Base-by-base conservation (phyloP, 1,140 invertebrate genomes). In the Sesamia nonagrioides region DNA sequence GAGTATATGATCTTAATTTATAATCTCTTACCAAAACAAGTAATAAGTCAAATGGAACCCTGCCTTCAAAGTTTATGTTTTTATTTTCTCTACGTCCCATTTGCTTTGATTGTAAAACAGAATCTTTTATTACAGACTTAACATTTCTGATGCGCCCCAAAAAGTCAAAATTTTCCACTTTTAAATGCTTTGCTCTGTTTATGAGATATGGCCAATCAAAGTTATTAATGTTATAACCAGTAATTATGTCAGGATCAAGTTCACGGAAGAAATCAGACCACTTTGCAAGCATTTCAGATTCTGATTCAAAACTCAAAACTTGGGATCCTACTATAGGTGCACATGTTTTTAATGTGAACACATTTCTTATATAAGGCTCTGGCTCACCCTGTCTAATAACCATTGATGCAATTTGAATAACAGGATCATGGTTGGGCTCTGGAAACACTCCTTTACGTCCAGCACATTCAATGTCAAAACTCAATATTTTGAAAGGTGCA, bases 361-460 rank as follows among this genome's bases (percentile, higher is more conserved):
- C 98, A 95, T 99, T 99, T 84, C 98, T 95, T 40, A 99, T 96
- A 92, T 99, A 99, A 11, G 99, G 98, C 86, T 99, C 98, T 40
- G 92, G 86, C 79, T 98, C 97, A 42, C 99, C 99, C 95, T 99
- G 99, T 68, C 96, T 95, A 15, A 98, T 97, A 0, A 99, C 98
- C 98, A 99, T 99, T 88, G 99, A 99, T 9, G 99, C 99, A 82
- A 99, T 99, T 96, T 99, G 99, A 92, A 99, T 99, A 8, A 99
- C 98, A 8, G 99, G 98, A 96, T 99, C 99, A 89, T 98, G 97
- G 82, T 99, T 97, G 4, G 99, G 97, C 92, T 99, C 99, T 13
- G 99, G 99, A 94, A 99, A 99, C 61, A 99, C 97, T 85, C 98
- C 99, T 97, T 99, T 99, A 80, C 99, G 96, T 9, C 99, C 99